Conservation (phyloP, 2,797 vertebrate species). For the Antennarius maculatus region DNA sequence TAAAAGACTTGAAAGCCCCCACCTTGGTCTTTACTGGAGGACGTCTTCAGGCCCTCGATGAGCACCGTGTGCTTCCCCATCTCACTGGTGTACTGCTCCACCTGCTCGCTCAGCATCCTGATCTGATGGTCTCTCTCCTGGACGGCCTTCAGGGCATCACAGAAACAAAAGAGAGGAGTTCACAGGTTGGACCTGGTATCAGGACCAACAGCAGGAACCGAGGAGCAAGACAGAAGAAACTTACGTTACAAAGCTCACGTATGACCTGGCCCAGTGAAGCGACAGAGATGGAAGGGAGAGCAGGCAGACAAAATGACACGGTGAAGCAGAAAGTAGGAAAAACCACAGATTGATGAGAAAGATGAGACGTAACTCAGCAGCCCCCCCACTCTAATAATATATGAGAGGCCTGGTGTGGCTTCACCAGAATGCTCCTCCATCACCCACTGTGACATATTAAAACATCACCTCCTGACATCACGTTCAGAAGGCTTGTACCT, state of each 20-base stretch:
- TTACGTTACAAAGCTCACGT: slow-evolving; percentile 84
- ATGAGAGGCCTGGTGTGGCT: not conserved
- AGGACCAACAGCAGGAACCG: not conserved
- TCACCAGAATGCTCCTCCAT: not conserved
- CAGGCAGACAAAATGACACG: slow-evolving; percentile 38
- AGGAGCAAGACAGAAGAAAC: slow-evolving; percentile 60
- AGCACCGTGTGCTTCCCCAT: slow-evolving; percentile 90
- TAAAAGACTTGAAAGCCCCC: slow-evolving; percentile 7
- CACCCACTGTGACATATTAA: not conserved
- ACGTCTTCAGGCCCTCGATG: slow-evolving; percentile 88
- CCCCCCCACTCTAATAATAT: not conserved
- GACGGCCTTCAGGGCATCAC: slow-evolving; percentile 80
- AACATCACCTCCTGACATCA: not conserved
- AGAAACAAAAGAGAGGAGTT: slow-evolving; percentile 14
- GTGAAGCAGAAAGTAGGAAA: slow-evolving; percentile 39
- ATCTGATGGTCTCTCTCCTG: slow-evolving; percentile 93
- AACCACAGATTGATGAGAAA: slow-evolving; percentile 8
- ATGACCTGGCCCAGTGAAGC: slow-evolving; percentile 78
- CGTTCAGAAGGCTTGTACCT: not conserved
- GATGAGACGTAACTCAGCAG: not conserved
- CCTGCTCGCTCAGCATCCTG: slow-evolving; percentile 89
- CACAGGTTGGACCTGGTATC: not conserved
- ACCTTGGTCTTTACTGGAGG: slow-evolving; percentile 87
- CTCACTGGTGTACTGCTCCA: slow-evolving; percentile 91
- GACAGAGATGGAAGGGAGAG: slow-evolving; percentile 40